Evolutionary conservation across 37 sponge, comb jelly and placozoan genomes (phyloP).

Genomic region (Ephydatia muelleri): DNA sequence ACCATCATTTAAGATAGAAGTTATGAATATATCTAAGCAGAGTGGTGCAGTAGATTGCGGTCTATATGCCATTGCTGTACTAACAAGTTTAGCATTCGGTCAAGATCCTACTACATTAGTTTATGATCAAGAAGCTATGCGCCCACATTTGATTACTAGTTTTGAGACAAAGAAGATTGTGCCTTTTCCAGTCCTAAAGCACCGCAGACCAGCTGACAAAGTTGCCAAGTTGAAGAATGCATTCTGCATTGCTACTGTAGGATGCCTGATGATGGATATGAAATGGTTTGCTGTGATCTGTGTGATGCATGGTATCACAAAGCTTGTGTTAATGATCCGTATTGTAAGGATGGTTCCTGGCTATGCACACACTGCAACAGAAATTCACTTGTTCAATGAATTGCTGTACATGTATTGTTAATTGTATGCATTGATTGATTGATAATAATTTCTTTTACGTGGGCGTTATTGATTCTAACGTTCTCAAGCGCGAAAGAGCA

Average conservation of each 20-base stretch:
- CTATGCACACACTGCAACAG: too few species aligned
- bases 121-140: too few species aligned
- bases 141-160: not conserved
- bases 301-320: constrained; percentile 43
- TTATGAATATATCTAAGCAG: constrained; percentile 47
- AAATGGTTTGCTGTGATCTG: constrained; percentile 36
- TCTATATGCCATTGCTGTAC: constrained; percentile 29
- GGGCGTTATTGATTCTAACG: too few species aligned
- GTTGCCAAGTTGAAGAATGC: constrained; percentile 9
- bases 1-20: not conserved
- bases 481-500: too few species aligned
- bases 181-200: constrained; percentile 27
- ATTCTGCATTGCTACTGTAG: constrained; percentile 39
- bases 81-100: constrained; percentile 27
- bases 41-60: constrained; percentile 28
- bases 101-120: too few species aligned
- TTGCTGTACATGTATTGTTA: too few species aligned
- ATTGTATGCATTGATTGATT: too few species aligned
- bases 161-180: not conserved
- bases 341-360: too few species aligned
- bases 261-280: constrained; percentile 38
- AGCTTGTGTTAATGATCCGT: constrained; percentile 10
- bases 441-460: too few species aligned
- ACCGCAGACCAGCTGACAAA: constrained; percentile 10
- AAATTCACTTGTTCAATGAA: not conserved